Base-by-base conservation (phyloP, 2,888 invertebrate genomes). In the Mythimna pallens region DNA sequence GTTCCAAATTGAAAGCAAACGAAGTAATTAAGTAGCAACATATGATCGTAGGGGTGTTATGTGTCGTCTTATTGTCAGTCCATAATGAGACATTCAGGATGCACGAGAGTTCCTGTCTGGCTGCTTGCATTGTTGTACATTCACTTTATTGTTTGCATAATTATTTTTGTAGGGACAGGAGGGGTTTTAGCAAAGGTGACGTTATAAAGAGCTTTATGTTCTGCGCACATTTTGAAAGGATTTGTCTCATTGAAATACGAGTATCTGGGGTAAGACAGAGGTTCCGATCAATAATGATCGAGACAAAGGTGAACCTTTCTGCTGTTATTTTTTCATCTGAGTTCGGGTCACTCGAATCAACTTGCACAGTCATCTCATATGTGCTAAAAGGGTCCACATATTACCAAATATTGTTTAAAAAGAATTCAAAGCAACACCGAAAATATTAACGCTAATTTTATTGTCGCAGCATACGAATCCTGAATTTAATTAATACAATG, bases 401-500 rank as follows among this genome's bases (percentile, higher is more conserved):
- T n/a, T 43, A 47, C 20, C 10, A 55, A 12, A 47, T 47, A 36
- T 20, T 50, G 9, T 22, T 40, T 30, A 55, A 62, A 58, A 63
- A 73, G n/a, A 63, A 71, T 78, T 58, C 30, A 25, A 8, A 59
- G 34, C 25, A 10, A 63, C 9, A 40, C 40, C 54, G 65, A 82
- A 64, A 75, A 76, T 64, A 73, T 70, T 50, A 68, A 65, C 59
- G 59, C 47, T 73, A 76, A 80, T 77, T 54, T 77, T 73, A 77
- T 68, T 73, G 73, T 76, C 74, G 55, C 62, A 67, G 61, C 47
- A 69, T 65, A 75, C 73, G 50, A 76, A 80, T 81, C 72, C 65
- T 67, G 70, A 80, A 84, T 85, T 82, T 77, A 85, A 88, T 88
- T 86, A 84, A 84, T 76, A 80, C 72, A 76, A 80, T 82, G 70